Percentiles rank a stretch among this genome's conserved stretches.
Conservation (phyloP, 2,888 invertebrate genomes). For the Sarcophaga variegata region DNA sequence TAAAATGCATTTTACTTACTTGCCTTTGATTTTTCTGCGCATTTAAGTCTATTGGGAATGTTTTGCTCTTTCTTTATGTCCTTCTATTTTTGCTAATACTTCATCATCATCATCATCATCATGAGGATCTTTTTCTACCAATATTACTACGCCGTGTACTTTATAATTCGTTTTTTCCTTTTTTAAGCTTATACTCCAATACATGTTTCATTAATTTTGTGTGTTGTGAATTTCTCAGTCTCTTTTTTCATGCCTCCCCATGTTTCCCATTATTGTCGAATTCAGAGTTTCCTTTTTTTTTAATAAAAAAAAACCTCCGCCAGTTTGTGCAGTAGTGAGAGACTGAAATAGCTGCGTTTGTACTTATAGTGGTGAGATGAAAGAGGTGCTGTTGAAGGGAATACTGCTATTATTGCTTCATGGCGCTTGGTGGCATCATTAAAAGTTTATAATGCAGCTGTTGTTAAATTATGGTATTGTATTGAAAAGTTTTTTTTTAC, state of each 20-base stretch:
- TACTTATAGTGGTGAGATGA: neutral
- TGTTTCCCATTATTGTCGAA: no score
- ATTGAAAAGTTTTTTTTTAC: constrained; percentile 63
- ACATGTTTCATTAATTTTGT: constrained; percentile 59
- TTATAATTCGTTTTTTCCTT: constrained; percentile 18
- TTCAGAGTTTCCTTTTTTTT: no score
- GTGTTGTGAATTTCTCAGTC: constrained; percentile 24
- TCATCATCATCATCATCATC: neutral
- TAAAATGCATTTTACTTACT: neutral
- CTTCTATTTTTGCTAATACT: neutral
- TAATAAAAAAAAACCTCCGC: no score
- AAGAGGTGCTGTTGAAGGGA: neutral
- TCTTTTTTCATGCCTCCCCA: neutral
- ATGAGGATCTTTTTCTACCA: no score
- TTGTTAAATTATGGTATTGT: constrained; percentile 68
- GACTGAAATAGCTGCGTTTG: no score
- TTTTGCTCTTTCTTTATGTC: constrained; percentile 21
- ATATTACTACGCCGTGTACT: neutral
- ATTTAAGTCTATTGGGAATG: constrained; percentile 11
- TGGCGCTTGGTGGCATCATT: constrained; percentile 69
- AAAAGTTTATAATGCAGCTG: constrained; percentile 70
- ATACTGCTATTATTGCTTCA: constrained; percentile 54
- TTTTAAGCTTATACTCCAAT: neutral
- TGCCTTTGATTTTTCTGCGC: neutral
- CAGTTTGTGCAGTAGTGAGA: no score